Base-by-base conservation (phyloP, 2,888 invertebrate species). In the Pemphredon lugubris region DNA sequence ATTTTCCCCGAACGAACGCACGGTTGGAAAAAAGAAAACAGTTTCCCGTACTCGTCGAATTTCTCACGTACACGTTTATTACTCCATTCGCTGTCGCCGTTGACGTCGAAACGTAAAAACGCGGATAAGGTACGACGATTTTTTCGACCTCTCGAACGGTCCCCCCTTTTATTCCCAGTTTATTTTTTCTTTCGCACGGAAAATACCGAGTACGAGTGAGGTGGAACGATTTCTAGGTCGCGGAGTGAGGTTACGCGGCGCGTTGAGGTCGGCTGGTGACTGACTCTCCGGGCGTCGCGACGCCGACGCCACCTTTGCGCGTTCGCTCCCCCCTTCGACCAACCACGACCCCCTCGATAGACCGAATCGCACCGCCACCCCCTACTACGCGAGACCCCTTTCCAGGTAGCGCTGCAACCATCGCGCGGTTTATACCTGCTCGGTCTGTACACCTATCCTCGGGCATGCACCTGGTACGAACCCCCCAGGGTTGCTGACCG, bases 261-360 rank as follows among this genome's bases (percentile, higher is more conserved):
- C 83, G 83, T 82, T 84, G 84, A 87, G 89, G 88, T 88, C 87
- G 86, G 85, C 79, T 86, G 83, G 83, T 87, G 88, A 89, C 89
- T 89, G 88, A 86, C 84, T 84, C 84, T 83, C 85, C 82, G 84
- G 86, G 87, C 87, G 88, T 85, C 87, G 87, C 87, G 89, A 88
- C 86, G 86, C 88, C 88, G 87, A 88, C 89, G 88, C 88, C 88
- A 86, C 87, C 86, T 85, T 87, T 82, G 77, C 79, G 79, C 79
- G 66, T 58, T 59, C 73, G 48, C 65, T 57, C 57, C 68, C 65
- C 70, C 45, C 76, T 67, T 68, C 79, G 55, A 77, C 72, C 68
- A 51, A 72, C 66, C 77, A 69, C 72, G 64, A 64, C 72, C 66
- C 71, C 59, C 63, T 64, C 77, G 55, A 48, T 51, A 59, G 32